Conservation (phyloP, 2,888 invertebrate species). For the Myopa testacea region DNA sequence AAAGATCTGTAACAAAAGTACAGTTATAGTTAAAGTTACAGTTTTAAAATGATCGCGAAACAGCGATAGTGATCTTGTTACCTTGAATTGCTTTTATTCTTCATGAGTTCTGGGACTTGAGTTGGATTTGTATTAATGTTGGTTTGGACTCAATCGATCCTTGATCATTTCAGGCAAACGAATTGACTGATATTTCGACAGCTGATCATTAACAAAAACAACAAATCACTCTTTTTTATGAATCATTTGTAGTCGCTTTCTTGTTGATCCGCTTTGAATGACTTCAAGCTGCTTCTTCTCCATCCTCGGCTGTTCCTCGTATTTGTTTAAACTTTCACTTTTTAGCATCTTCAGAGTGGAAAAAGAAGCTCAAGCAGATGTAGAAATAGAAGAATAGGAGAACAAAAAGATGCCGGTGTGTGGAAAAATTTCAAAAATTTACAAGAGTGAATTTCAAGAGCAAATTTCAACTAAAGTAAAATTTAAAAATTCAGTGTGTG, state of each 20-base stretch:
- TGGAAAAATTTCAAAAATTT: constrained; percentile 4
- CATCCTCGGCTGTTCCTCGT: background rate
- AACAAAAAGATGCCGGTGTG: background rate
- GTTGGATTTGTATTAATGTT: no score
- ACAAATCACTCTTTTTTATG: background rate
- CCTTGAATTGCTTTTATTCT: no score
- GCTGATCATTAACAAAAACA: background rate
- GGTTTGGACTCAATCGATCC: no score
- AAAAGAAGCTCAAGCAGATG: background rate
- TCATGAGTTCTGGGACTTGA: no score
- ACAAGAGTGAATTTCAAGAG: background rate
- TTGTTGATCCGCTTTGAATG: background rate
- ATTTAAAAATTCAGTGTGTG: background rate
- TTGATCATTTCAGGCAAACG: no score
- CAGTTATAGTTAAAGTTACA: background rate
- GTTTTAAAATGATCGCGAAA: background rate
- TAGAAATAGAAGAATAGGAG: background rate
- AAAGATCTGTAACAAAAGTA: background rate
- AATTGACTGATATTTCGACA: background rate
- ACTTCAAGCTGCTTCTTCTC: background rate
- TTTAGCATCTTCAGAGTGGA: background rate
- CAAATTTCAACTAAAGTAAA: background rate
- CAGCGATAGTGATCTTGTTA: no score
- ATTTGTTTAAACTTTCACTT: constrained; percentile 39
- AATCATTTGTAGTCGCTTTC: background rate